These are phyloP conservation scores for Monomorium pharaonis DNA, from an alignment of 1,140 invertebrate genomes.

Conservation along the genomic window DNA sequence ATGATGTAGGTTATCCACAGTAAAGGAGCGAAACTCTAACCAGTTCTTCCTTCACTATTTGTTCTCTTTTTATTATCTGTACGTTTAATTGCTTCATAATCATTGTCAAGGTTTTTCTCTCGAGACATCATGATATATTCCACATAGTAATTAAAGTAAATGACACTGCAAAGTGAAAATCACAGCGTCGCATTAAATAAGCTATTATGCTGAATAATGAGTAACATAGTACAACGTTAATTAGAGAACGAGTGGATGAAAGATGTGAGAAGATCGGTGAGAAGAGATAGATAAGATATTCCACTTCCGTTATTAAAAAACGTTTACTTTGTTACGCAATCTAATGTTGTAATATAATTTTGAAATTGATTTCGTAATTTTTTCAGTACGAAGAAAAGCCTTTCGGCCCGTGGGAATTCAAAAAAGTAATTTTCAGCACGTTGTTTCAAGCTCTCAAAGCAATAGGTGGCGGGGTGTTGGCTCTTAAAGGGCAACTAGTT, in stretches of 20 bases:
- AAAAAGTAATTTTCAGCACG: constrained; percentile 92
- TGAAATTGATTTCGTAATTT: not conserved
- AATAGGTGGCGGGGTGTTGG: constrained; percentile 93
- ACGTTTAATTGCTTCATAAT: not conserved
- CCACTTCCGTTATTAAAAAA: not conserved
- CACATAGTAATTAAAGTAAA: constrained; percentile 12
- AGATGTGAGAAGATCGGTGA: not conserved
- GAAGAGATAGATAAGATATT: not conserved
- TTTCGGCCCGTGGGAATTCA: constrained; percentile 91
- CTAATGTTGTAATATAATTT: constrained; percentile 19
- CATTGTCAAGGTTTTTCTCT: not conserved
- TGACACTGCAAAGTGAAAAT: not conserved
- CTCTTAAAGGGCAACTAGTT: constrained; percentile 93
- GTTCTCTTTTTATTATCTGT: not conserved
- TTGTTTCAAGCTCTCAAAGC: constrained; percentile 93
- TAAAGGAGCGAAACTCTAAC: constrained; percentile 74
- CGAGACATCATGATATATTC: not conserved
- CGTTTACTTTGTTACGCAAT: not conserved
- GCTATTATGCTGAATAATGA: not conserved
- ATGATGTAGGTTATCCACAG: constrained; percentile 64
- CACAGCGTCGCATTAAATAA: not conserved
- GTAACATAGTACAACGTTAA: not conserved
- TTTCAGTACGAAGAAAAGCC: constrained; percentile 85
- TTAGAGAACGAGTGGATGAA: not conserved
- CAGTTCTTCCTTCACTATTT: constrained; percentile 32